These are phyloP conservation scores for Cosmorhoe ocellata DNA, from an alignment of 2,888 invertebrate genomes.

Conservation along the genomic window DNA sequence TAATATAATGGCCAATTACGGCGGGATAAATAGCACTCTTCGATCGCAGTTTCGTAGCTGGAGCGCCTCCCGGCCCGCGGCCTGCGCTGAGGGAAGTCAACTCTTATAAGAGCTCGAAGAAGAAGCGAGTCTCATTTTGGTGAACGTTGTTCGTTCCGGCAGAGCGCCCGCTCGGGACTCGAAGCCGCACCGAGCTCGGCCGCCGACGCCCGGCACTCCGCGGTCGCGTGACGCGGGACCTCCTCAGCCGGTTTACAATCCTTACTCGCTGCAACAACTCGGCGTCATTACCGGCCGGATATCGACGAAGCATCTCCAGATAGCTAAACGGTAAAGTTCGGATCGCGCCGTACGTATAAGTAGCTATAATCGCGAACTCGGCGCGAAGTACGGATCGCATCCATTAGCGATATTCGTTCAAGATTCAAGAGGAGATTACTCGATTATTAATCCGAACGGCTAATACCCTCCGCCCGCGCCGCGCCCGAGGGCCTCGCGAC, in stretches of 20 bases:
- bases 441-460: constrained; percentile 21
- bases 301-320: constrained; percentile 3
- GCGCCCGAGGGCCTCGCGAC: too few species aligned
- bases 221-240: too few species aligned
- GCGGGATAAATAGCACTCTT: constrained; percentile 18
- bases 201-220: too few species aligned
- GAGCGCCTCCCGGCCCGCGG: too few species aligned
- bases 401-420: constrained; percentile 24
- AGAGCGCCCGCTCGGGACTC: too few species aligned
- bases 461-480: constrained; percentile 22
- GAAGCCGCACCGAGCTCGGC: not conserved
- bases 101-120: constrained; percentile 8
- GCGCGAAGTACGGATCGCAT: constrained; percentile 13
- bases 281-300: not conserved
- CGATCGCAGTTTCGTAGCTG: too few species aligned
- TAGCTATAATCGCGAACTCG: constrained; percentile 1
- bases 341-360: not conserved
- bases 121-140: not conserved
- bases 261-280: not conserved
- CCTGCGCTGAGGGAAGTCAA: too few species aligned
- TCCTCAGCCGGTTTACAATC: too few species aligned
- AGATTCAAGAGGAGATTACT: constrained; percentile 23
- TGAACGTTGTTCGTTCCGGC: not conserved
- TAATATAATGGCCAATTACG: constrained; percentile 22
- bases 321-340: constrained; percentile 17